Evolutionary conservation across 2,113 vertebrate genomes (phyloP), one percentile per base, ranked within the genome.

Genomic region (Lampris megalopsis): DNA sequence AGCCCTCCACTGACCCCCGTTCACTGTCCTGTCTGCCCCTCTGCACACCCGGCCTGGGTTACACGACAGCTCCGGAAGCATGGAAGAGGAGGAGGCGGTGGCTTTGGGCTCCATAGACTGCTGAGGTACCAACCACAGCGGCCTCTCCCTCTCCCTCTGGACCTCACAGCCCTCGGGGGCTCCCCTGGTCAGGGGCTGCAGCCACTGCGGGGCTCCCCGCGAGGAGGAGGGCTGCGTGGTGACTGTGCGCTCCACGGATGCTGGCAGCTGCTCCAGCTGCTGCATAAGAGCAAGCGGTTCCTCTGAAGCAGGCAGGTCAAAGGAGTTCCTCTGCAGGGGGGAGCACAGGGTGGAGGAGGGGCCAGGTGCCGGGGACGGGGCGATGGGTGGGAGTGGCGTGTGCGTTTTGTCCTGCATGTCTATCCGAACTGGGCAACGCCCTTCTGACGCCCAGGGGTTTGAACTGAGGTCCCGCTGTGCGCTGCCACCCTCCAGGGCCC

Each of bases 91-190:
- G 1, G 90, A 81, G 1, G 78, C 50, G 0, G 80, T 65, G 8
- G 82, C 62, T 71, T 91, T 91, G n/a, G 84, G 61, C 37, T 91
- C 89, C 10, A 45, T 58, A 0, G 81, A 80, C 38, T 86, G 89
- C 63, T 95, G 95, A 0, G 93, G 79, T 62, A 91, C 89, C 49
- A 97, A 92, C 97, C 96, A 97, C 0, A 72, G 74, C 37, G 95
- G 96, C 41, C 90, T 95, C 43, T 89, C 78, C 64, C 80, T 94
- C 43, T 40, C 84, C 49, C 81, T 80, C 78, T 8, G 77, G 9
- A 64, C 47, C 53, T 77, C 85, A 0, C 83, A 87, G 47, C 85
- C 90, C 54, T 86, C 92, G 5, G 82, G 88, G 9, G 75, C 75
- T 1, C 70, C 82, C 11, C 76, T 71, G 60, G 86, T 82, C 74